Conservation (phyloP, 2,797 vertebrate species). For the Myotis planiceps region DNA sequence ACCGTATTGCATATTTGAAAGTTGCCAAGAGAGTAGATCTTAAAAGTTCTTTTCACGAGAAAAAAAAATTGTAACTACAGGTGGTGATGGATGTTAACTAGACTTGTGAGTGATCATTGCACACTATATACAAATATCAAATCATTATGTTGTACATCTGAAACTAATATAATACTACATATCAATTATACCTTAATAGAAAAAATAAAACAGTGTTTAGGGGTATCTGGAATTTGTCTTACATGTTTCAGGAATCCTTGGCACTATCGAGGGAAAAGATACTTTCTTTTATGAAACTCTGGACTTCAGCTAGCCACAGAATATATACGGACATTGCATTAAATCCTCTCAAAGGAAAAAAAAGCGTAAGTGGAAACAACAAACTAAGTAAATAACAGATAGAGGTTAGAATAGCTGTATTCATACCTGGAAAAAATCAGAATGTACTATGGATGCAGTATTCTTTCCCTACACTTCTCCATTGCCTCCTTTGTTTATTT, state of each 20-base stretch:
- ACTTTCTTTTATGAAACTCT: neutral
- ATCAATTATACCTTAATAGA: neutral
- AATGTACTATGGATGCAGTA: neutral
- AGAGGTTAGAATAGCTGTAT: neutral
- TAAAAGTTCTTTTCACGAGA: neutral
- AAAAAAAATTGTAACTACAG: neutral
- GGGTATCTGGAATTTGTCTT: neutral
- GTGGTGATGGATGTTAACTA: neutral
- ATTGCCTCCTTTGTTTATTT: neutral
- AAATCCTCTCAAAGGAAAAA: neutral
- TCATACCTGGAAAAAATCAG: neutral
- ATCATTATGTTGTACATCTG: neutral
- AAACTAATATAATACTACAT: neutral
- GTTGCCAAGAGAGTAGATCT: neutral
- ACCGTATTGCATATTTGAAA: neutral
- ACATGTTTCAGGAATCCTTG: slow-evolving; percentile 5
- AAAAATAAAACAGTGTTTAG: neutral
- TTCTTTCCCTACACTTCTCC: neutral
- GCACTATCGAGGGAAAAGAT: neutral
- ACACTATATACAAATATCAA: neutral
- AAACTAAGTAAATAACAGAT: neutral
- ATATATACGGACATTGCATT: neutral
- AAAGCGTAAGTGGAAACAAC: neutral
- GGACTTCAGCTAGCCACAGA: neutral
- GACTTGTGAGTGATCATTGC: neutral